Base-by-base conservation (phyloP, 2,797 vertebrate species). In the Adelosebastes latens region DNA sequence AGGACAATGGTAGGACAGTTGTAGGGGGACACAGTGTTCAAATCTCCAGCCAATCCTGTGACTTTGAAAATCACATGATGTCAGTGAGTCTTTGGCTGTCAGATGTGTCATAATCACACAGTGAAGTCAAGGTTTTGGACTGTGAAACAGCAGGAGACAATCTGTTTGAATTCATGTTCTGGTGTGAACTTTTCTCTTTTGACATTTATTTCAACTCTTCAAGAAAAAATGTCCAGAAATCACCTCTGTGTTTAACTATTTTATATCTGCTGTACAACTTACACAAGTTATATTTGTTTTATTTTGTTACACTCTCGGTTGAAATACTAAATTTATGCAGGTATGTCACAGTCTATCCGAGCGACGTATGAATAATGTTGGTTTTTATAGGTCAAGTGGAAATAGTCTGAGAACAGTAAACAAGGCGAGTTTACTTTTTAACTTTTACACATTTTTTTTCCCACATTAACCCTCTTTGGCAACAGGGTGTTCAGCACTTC, bases 381-480 rank as follows among this genome's bases (percentile, higher is more conserved):
- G 8, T 36, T 36, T 68, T 61, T 67, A 39, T 72, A 49, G 53
- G 74, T 80, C 74, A 80, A 65, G 29, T 63, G 72, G 14, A 86
- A 81, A 85, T n/a, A 0, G 1, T 20, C 70, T 49, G 67, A 77
- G 70, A 89, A 89, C 70, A 81, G 75, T 81, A 86, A 90, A 85
- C 75, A 88, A 64, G 59, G 20, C 1, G 2, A 24, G 87, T 82
- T 92, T 87, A 88, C 83, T 84, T 81, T 87, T 88, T 72, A 88
- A 89, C 85, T 73, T 79, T 66, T 36, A 16, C 71, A 34, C 52
- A n/a, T 27, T 65, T 52, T 71, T 64, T 67, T 60, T 22, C 34
- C 42, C 75, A 75, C 67, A 71, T 39, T 60, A 31, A 74, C 72
- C 53, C 53, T 80, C 53, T 85, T 83, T 80, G 55, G 61, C n/a